phyloP scores from a whole-genome alignment of 2,113 vertebrate species.

The Nestor notabilis region DNA sequence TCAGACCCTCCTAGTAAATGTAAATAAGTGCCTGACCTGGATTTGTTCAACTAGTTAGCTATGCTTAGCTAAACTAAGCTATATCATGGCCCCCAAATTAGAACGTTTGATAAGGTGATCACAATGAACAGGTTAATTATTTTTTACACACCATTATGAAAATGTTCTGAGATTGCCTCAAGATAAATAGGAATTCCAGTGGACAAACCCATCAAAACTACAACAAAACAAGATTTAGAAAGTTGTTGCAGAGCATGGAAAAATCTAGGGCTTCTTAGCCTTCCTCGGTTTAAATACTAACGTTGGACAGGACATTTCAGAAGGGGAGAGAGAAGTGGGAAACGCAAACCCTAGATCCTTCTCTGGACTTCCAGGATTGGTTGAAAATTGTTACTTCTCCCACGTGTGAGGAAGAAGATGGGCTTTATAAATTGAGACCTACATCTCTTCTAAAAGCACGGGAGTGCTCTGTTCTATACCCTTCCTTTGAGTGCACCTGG shows the following conservation, averaged over 20 bases:
- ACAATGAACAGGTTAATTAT: not conserved
- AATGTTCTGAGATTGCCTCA: not conserved
- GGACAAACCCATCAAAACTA: not conserved
- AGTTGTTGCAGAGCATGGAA: not conserved
- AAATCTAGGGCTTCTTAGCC: not conserved
- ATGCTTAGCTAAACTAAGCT: not conserved
- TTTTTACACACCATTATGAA: not conserved
- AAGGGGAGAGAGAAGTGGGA: not conserved
- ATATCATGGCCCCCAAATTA: not conserved
- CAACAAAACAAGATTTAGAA: not conserved
- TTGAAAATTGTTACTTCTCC: not conserved
- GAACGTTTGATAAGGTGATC: not conserved
- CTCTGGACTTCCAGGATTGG: not conserved
- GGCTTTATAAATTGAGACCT: not conserved
- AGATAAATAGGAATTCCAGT: not conserved
- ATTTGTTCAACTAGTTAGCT: slow-evolving; percentile 4
- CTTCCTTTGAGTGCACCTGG: not conserved
- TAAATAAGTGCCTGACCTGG: slow-evolving; percentile 2
- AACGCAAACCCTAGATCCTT: not conserved
- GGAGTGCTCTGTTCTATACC: not conserved
- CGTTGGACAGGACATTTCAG: not conserved
- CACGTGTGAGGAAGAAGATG: not conserved
- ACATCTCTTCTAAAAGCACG: not conserved
- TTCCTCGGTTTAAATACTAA: not conserved
- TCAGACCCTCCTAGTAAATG: slow-evolving; percentile 3